Evolutionary conservation across 2,888 invertebrate species (phyloP), one percentile per base, ranked within the genome.

Genomic region (Mesopsocus fuscifrons): DNA sequence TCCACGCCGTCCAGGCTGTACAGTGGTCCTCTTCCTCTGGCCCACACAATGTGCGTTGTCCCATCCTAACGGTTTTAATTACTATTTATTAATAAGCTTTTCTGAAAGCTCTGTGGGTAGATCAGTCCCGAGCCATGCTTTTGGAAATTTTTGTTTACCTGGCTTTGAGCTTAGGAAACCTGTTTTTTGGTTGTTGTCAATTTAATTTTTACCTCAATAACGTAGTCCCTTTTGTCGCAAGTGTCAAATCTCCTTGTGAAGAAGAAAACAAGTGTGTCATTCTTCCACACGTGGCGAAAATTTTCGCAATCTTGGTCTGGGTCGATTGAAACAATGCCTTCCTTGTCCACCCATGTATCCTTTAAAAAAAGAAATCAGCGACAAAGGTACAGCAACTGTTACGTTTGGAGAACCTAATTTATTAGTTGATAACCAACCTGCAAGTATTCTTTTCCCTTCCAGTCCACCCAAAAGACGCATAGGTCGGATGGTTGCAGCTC

Each of bases 41-140:
- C 73, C 85, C 88, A 91, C 2, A 88, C 71, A 3, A 91, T 61
- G 57, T 89, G 88, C 46, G 84, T 83, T 21, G 91, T 91, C 18
- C 85, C 91, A 57, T 84, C 82, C 87, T 89, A 54, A 2, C 45
- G n/a, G n/a, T n/a, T n/a, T n/a, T n/a, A n/a, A n/a, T n/a, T n/a
- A n/a, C n/a, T n/a, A n/a, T n/a, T n/a, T n/a, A n/a, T n/a, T n/a
- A n/a, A n/a, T n/a, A n/a, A n/a, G n/a, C n/a, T n/a, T n/a, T n/a
- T n/a, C 6, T 33, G 3, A 33, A 33, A 6, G 33, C 33, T 33
- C 17, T 33, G n/a, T 43, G 35, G 48, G n/a, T n/a, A n/a, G n/a
- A n/a, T n/a, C n/a, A n/a, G n/a, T n/a, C n/a, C n/a, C n/a, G n/a
- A n/a, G n/a, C n/a, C n/a, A n/a, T n/a, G n/a, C n/a, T n/a, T n/a